These are phyloP conservation scores for Budorcas taxicolor DNA, from an alignment of 2,113 vertebrate species.

Conservation along the genomic window DNA sequence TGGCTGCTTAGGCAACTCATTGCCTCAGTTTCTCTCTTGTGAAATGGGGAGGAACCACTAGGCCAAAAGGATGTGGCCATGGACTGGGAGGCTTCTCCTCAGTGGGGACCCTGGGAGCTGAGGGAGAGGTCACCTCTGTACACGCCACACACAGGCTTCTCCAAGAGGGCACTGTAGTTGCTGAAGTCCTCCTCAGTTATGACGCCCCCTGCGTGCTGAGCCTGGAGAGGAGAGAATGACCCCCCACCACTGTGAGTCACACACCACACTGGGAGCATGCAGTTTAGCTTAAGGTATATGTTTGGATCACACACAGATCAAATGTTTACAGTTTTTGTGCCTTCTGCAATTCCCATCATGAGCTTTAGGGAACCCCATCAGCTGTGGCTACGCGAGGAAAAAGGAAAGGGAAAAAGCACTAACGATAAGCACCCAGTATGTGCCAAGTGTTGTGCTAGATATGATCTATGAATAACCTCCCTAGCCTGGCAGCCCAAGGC, in stretches of 20 bases:
- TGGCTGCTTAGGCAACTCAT: constrained; percentile 14
- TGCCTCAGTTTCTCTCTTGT: constrained; percentile 38
- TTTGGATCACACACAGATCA: neutral
- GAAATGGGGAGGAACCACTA: constrained; percentile 15
- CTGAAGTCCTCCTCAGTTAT: constrained; percentile 91
- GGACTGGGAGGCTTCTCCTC: constrained; percentile 18
- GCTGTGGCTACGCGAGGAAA: neutral
- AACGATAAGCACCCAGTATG: neutral
- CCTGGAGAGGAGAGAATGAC: constrained; percentile 77
- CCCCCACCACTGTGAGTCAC: neutral
- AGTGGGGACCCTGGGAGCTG: constrained; percentile 27
- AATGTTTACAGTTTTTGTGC: neutral
- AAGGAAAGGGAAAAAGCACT: neutral
- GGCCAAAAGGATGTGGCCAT: neutral
- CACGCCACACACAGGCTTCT: constrained; percentile 86
- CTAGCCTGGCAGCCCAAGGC: neutral
- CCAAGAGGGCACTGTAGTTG: constrained; percentile 89
- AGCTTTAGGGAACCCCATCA: neutral
- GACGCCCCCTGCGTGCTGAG: constrained; percentile 86
- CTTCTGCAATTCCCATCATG: neutral
- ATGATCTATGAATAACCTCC: neutral
- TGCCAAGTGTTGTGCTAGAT: neutral
- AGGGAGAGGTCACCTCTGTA: constrained; percentile 88
- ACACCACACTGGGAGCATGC: neutral
- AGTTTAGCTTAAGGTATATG: neutral